A percentile compares a stretch with the other conserved stretches of the same genome.
Conservation (phyloP, 2,113 vertebrate species). For the Psittacula cyanocephala region DNA sequence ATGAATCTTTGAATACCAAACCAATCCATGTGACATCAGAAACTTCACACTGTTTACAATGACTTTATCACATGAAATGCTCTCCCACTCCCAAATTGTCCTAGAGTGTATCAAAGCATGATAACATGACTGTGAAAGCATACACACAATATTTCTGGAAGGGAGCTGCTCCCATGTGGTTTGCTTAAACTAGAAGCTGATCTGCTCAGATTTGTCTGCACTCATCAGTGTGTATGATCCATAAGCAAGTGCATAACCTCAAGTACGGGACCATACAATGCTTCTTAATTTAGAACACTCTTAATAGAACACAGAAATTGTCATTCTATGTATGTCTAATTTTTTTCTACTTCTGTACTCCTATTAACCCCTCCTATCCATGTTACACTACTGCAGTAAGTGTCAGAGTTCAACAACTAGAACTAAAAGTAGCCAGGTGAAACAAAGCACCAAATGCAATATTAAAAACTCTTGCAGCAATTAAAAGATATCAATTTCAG, state of each 20-base stretch:
- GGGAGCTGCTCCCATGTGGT: not conserved
- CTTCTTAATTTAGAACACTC: not conserved
- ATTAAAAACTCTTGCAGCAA: not conserved
- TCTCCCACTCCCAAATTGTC: not conserved
- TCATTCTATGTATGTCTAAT: not conserved
- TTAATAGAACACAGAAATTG: not conserved
- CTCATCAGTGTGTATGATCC: not conserved
- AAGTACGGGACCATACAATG: not conserved
- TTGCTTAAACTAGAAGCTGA: not conserved
- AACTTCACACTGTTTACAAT: not conserved
- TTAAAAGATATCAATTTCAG: not conserved
- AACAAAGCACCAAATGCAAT: not conserved
- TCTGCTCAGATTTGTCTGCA: not conserved
- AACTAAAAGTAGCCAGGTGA: not conserved
- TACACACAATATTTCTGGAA: not conserved
- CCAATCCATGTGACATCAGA: not conserved
- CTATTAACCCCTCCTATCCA: not conserved
- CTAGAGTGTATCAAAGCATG: not conserved
- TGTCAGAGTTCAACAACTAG: not conserved
- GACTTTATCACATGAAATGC: not conserved
- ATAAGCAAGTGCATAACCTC: not conserved
- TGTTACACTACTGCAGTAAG: not conserved
- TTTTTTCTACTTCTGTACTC: not conserved
- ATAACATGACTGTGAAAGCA: not conserved
- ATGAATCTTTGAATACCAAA: not conserved